These are phyloP conservation scores for Megaustenia siamemsis DNA, from an alignment of 2,888 invertebrate genomes.

Conservation along the genomic window DNA sequence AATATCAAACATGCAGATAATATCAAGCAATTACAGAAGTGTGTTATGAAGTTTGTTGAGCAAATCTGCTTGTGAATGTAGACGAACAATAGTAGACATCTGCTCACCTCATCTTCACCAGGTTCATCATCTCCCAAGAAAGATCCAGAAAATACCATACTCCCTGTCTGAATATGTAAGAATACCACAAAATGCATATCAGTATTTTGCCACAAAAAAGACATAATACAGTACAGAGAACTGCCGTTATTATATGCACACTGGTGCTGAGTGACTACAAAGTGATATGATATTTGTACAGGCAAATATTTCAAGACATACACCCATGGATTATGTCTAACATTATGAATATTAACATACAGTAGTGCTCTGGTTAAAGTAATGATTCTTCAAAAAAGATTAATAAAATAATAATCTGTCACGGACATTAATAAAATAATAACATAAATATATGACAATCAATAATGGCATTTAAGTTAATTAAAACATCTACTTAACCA, in stretches of 20 bases:
- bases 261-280: not conserved
- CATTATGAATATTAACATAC: no score
- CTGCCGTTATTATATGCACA: not conserved
- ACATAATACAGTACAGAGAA: not conserved
- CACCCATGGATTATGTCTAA: no score
- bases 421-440: no score
- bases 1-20: slow-evolving; percentile 39
- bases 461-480: no score
- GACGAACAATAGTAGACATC: slow-evolving; percentile 6
- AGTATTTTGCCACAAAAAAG: slow-evolving; percentile 17
- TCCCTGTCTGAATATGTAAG: slow-evolving; percentile 58
- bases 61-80: slow-evolving; percentile 8
- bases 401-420: no score
- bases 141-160: slow-evolving; percentile 63
- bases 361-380: no score
- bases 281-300: no score
- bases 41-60: slow-evolving; percentile 5
- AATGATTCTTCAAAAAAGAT: no score
- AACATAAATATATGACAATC: no score
- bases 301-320: no score
- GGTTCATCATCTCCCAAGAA: slow-evolving; percentile 57
- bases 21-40: slow-evolving; percentile 24
- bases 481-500: no score
- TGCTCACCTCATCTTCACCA: slow-evolving; percentile 61
- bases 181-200: slow-evolving; percentile 40